Evolutionary conservation across 2,113 vertebrate genomes (phyloP), one percentile per base, ranked within the genome.

Genomic region (Thamnophis sirtalis): DNA sequence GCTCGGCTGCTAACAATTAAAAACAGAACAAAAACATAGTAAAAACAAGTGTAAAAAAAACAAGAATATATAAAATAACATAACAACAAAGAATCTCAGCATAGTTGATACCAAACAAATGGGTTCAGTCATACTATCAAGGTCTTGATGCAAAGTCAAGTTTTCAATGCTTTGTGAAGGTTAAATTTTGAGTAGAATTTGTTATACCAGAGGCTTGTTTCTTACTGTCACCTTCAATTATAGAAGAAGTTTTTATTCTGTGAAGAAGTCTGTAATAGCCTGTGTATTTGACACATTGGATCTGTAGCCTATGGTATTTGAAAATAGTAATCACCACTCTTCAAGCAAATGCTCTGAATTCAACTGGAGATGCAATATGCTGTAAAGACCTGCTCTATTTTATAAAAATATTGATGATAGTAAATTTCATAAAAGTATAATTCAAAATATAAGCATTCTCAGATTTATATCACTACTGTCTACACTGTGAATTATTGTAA

Each of bases 311-410:
- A 0, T 48, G 24, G 88, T 89, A 91, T 54, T 21, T 91, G 58
- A 93, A 26, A 7, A 84, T 1, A n/a, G 56, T 93, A 49, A 43
- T 21, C 38, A 89, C 8, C 33, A 50, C n/a, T 21, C 17, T 89
- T 38, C 58, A 56, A 93, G 90, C 9, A 28, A 33, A 28, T 60
- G 15, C 53, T 53, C 24, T 33, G 26, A 89, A 89, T 17, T 60
- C 54, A 84, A 89, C 80, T 10, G 1, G 3, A 48, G 92, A 93
- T 73, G 87, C 2, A 93, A 48, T 92, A 55, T 87, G 43, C 68
- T 21, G 19, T 93, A 95, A 87, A 95, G 84, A 68, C 54, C 6
- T 87, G 8, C 1, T 50, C 92, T 94, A 9, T 93, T 63, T 33
- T 43, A 84, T 24, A 95, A 92, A 92, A 13, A 3, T 22, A 95